A percentile compares a stretch with the other conserved stretches of the same genome.
Conservation (phyloP, 2,113 vertebrate genomes). For the Clupea harengus region DNA sequence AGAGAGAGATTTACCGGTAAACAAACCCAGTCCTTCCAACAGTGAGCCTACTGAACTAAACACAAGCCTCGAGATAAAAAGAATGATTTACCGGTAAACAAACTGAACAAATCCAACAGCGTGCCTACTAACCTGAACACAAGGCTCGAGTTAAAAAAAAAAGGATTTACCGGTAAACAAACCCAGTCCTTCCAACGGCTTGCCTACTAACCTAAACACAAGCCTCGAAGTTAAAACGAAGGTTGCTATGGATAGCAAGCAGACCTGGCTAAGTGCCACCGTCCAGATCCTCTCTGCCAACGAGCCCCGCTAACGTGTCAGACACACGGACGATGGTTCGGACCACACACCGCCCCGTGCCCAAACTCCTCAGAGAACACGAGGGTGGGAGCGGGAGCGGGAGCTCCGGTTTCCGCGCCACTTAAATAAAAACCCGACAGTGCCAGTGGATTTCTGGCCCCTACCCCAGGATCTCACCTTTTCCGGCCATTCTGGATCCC, state of each 20-base stretch:
- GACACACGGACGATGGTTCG: too few species aligned
- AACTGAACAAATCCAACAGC: not conserved
- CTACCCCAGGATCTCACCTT: slow-evolving; percentile 65
- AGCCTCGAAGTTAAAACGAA: not conserved
- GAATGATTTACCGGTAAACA: not conserved
- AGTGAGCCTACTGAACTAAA: not conserved
- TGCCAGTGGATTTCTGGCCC: slow-evolving; percentile 15
- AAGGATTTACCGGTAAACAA: not conserved
- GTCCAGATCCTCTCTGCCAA: not conserved
- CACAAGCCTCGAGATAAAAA: too few species aligned
- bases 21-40: not conserved
- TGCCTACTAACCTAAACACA: not conserved
- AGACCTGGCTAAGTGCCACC: not conserved
- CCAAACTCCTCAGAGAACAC: not conserved
- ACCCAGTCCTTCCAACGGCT: not conserved
- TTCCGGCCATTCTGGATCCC: slow-evolving; percentile 65
- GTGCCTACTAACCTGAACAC: not conserved
- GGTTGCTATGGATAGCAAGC: not conserved
- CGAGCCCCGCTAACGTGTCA: not conserved
- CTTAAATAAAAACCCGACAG: not conserved
- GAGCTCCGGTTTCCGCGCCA: not conserved
- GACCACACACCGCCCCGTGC: too few species aligned
- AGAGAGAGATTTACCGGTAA: not conserved
- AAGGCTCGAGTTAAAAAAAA: not conserved
- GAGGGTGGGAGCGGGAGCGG: not conserved